Conservation (phyloP, 2,888 invertebrate genomes). For the Bedellia somnulentella region DNA sequence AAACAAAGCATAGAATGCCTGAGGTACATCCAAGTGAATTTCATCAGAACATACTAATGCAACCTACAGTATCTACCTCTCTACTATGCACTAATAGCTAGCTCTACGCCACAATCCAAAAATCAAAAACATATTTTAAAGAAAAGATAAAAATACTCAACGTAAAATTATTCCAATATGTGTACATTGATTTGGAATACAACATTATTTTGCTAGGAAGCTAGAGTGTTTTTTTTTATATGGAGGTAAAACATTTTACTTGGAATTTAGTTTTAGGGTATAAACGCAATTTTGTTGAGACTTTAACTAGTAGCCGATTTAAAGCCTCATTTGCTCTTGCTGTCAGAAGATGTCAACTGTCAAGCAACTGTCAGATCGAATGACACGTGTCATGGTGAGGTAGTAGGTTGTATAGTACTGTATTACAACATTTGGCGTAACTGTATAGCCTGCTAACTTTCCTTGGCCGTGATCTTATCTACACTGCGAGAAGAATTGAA, state of each 20-base stretch:
- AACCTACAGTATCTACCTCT: too few species aligned
- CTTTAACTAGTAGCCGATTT: too few species aligned
- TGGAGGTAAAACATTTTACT: neutral
- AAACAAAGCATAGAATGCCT: too few species aligned
- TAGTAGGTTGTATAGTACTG: conserved; percentile 99
- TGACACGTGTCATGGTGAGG: conserved; percentile 73
- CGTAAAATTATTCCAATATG: too few species aligned
- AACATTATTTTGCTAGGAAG: neutral
- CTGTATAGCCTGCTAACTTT: conserved; percentile 99
- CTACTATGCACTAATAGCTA: too few species aligned
- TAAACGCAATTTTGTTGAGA: neutral
- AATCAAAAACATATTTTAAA: too few species aligned
- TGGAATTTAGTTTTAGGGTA: neutral
- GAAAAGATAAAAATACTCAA: too few species aligned
- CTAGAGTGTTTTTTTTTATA: neutral
- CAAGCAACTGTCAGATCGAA: conserved; percentile 20
- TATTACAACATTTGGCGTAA: conserved; percentile 84
- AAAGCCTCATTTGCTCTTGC: neutral
- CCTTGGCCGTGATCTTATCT: conserved; percentile 60
- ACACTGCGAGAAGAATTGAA: conserved; percentile 9
- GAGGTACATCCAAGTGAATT: too few species aligned
- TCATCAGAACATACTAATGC: too few species aligned
- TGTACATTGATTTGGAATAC: neutral
- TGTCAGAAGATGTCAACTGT: neutral
- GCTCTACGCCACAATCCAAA: too few species aligned